These are phyloP conservation scores for Sphaerophoria taeniata DNA, from an alignment of 2,888 invertebrate genomes.

Conservation along the genomic window DNA sequence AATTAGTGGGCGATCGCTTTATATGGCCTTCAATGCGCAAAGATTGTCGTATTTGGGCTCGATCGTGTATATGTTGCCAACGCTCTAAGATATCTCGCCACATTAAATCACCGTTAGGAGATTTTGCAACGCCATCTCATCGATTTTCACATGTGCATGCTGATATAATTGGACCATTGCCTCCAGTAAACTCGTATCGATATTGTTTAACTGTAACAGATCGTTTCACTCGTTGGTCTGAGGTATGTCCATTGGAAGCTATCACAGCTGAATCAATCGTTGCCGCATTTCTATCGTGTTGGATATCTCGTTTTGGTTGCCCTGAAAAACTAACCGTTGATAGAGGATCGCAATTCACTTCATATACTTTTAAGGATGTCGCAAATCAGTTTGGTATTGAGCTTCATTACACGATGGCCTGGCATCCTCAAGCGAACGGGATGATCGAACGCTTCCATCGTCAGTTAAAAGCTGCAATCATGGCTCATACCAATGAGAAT, in stretches of 20 bases:
- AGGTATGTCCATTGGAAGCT: conserved; percentile 1
- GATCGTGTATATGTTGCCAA: background rate
- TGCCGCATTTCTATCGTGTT: background rate
- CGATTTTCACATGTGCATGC: conserved; percentile 6
- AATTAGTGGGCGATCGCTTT: no score
- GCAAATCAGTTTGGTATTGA: conserved; percentile 2
- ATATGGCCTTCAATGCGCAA: conserved; percentile 16
- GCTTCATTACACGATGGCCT: background rate
- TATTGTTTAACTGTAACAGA: conserved; percentile 10
- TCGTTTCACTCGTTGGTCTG: background rate
- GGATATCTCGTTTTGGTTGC: conserved; percentile 6
- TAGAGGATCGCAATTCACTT: conserved; percentile 9
- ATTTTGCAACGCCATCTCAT: background rate
- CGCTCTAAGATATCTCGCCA: conserved; percentile 1
- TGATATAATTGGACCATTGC: background rate
- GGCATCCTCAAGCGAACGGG: conserved; percentile 11
- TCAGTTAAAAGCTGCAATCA: conserved; percentile 5
- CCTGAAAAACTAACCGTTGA: conserved; percentile 1
- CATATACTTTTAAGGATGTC: background rate
- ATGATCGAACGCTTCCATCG: conserved; percentile 3
- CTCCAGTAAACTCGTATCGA: background rate
- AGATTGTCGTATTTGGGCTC: conserved; percentile 2
- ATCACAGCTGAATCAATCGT: background rate
- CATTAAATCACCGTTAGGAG: background rate
- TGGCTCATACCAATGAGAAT: background rate